These are phyloP conservation scores for Camponotus vicinus DNA, from an alignment of 1,140 invertebrate species.

Conservation along the genomic window DNA sequence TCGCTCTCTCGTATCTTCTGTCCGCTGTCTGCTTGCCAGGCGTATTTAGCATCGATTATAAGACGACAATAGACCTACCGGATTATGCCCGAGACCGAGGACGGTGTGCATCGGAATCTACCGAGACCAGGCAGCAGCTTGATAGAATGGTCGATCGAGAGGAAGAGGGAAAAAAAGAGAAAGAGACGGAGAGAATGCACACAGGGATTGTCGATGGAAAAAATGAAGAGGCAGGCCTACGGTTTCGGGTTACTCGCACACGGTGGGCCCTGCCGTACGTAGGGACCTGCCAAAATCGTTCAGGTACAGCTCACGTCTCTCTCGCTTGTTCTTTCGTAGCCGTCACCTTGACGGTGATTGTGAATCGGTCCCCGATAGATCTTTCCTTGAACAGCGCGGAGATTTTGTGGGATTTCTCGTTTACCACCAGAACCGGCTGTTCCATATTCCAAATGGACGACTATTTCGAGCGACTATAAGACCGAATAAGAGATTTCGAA, in stretches of 20 bases:
- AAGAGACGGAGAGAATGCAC: background rate
- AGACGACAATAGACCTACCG: conserved; percentile 81
- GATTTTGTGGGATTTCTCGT: conserved; percentile 44
- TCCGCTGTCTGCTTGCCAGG: conserved; percentile 52
- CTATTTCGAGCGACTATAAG: background rate
- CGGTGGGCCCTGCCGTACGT: conserved; percentile 69
- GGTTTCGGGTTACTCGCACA: conserved; percentile 77
- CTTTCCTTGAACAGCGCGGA: conserved; percentile 24
- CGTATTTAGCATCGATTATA: conserved; percentile 82
- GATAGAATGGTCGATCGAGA: conserved; percentile 16
- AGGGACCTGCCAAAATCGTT: conserved; percentile 76
- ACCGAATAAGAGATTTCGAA: conserved; percentile 17
- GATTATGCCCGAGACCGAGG: conserved; percentile 64
- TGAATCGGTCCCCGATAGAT: conserved; percentile 24
- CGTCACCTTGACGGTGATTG: conserved; percentile 21
- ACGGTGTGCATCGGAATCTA: conserved; percentile 3
- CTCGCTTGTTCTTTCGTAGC: conserved; percentile 21
- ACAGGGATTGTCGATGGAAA: conserved; percentile 36
- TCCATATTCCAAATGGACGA: conserved; percentile 4
- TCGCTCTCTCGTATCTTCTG: conserved; percentile 40
- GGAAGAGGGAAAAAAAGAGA: background rate
- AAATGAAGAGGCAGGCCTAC: conserved; percentile 53
- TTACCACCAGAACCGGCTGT: background rate
- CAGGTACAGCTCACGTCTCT: conserved; percentile 68
- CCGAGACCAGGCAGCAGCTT: conserved; percentile 31